phyloP scores from a whole-genome alignment of 2,888 invertebrate species.

The Phaonia tiefii region DNA sequence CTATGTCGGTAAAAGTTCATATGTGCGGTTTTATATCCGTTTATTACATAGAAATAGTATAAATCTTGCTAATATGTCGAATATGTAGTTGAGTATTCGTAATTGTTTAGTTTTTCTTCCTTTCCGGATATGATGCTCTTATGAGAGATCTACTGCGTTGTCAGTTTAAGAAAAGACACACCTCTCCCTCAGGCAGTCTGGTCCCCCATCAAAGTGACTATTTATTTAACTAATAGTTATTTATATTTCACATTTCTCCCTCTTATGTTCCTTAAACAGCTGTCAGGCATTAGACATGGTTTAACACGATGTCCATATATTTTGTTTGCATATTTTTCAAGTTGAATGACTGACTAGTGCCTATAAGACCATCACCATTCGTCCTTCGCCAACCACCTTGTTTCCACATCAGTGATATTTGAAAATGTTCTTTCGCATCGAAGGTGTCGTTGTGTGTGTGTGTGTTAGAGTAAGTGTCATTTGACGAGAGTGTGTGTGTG shows the following conservation, averaged over 20 bases:
- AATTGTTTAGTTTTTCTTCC: no score
- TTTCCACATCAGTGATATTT: slow-evolving; percentile 15
- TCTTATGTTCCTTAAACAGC: slow-evolving; percentile 19
- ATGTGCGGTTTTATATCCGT: no score
- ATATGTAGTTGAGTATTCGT: no score
- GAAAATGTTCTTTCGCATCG: not conserved
- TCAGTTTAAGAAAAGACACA: not conserved
- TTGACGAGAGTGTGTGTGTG: slow-evolving; percentile 23
- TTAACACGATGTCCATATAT: slow-evolving; percentile 20
- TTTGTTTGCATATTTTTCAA: slow-evolving; percentile 16
- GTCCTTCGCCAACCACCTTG: slow-evolving; percentile 14
- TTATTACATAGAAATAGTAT: no score
- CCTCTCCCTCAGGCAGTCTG: not conserved
- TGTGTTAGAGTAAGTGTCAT: slow-evolving; percentile 15
- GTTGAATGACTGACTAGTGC: slow-evolving; percentile 2
- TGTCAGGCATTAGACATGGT: slow-evolving; percentile 38
- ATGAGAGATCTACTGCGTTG: no score
- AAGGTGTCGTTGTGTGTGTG: not conserved
- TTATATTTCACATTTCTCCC: slow-evolving; percentile 39
- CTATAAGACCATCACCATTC: not conserved
- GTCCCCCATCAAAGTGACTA: not conserved
- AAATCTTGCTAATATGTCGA: no score
- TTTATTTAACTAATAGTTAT: slow-evolving; percentile 53
- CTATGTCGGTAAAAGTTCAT: no score
- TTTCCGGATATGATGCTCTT: not conserved